Conservation (phyloP, 2,797 vertebrate species). For the Diceros bicornis region DNA sequence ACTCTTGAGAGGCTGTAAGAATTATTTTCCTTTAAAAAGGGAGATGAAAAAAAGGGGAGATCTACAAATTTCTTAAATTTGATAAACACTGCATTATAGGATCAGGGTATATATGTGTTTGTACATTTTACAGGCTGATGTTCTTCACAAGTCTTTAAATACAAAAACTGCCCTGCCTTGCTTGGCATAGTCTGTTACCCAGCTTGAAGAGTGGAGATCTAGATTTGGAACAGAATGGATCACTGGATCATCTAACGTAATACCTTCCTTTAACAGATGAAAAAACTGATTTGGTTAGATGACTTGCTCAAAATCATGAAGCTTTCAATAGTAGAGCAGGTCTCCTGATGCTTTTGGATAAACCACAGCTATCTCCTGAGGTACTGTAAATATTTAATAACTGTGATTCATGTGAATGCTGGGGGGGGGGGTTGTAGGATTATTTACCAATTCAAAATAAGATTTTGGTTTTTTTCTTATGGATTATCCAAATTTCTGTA, state of each 20-base stretch:
- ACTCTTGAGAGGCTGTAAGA: neutral
- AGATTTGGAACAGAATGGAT: neutral
- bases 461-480: neutral
- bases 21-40: slow-evolving; percentile 48
- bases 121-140: neutral
- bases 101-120: neutral
- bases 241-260: neutral
- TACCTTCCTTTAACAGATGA: neutral
- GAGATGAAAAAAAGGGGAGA: neutral
- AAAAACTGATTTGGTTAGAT: slow-evolving; percentile 6
- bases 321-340: neutral
- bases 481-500: neutral
- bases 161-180: neutral
- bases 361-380: neutral
- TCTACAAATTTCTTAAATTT: neutral
- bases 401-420: neutral
- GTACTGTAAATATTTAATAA: neutral
- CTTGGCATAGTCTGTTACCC: neutral
- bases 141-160: neutral
- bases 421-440: neutral
- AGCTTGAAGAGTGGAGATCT: neutral
- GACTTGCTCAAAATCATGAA: neutral
- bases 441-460: slow-evolving; percentile 13
- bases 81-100: neutral
- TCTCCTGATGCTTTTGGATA: neutral